These are phyloP conservation scores for Phycodurus eques DNA, from an alignment of 2,113 vertebrate genomes.

Conservation along the genomic window DNA sequence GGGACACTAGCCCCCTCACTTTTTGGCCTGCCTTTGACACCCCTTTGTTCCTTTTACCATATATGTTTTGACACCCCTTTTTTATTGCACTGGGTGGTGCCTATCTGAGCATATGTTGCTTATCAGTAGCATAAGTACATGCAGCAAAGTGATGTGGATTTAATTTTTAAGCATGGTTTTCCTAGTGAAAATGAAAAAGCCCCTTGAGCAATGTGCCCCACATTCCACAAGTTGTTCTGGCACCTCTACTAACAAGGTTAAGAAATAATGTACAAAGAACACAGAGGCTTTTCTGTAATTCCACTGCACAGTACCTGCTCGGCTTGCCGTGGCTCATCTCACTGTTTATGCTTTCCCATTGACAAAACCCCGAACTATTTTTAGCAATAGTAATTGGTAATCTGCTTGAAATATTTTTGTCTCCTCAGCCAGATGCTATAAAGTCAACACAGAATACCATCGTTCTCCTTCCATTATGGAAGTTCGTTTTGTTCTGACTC, in stretches of 20 bases:
- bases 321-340: neutral
- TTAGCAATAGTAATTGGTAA: neutral
- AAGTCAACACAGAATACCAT: neutral
- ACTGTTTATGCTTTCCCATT: neutral
- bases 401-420: neutral
- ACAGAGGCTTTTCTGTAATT: conserved; percentile 15
- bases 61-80: neutral
- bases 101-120: no score
- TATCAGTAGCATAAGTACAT: neutral
- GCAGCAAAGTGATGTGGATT: neutral
- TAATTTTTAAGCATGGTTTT: neutral
- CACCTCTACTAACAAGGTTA: no score
- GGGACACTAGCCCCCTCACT: no score
- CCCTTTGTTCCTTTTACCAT: no score
- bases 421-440: neutral
- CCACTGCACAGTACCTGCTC: neutral
- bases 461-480: neutral
- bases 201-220: no score
- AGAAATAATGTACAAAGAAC: neutral
- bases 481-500: neutral
- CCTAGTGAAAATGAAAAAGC: no score
- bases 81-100: no score
- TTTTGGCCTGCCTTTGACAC: no score
- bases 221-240: no score
- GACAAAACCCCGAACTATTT: neutral